Evolutionary conservation across 1,140 invertebrate genomes (phyloP), one percentile per base, ranked within the genome.

Genomic region (Drosophila bocqueti): DNA sequence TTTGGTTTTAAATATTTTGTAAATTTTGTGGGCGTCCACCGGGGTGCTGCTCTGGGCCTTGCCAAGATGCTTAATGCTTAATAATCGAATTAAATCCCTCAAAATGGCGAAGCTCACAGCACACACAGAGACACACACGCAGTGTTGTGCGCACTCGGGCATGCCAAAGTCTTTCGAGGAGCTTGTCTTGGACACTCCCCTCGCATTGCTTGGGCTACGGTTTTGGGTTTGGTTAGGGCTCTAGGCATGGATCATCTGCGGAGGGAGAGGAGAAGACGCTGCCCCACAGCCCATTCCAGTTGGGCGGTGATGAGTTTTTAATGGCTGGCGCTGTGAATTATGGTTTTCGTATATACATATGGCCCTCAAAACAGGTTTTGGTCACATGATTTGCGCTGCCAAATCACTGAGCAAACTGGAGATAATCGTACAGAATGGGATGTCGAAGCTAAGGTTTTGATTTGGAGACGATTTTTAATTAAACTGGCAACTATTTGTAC

Each of bases 1-100:
- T 85, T 90, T 57, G 85, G 84, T 89, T 89, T 89, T 89, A 90
- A 89, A 89, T 89, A 90, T 89, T 89, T 90, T 90, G 85, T 85
- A 89, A 81, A 89, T 89, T 89, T 89, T 89, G 85, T 90, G 85
- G 85, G 85, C 85, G 85, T 89, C 69, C 58, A 67, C 82, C 47
- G 15, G 36, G 31, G 40, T 45, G 21, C 40, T 45, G n/a, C 34
- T n/a, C 52, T 31, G 36, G 40, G 21, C 15, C n/a, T 16, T n/a
- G 31, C 36, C 61, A 64, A 69, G 46, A 42, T 57, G 54, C 54
- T 75, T 57, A 50, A 67, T 71, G 52, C 31, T n/a, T 16, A 15
- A 68, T 76, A 76, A 77, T 60, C 46, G 50, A 73, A 73, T 73
- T 73, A 73, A 50, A 43, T 49, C 31, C 45, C 40, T n/a, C 8